Evolutionary conservation across 2,888 invertebrate genomes (phyloP).

Genomic region (Drosophila helvetica): DNA sequence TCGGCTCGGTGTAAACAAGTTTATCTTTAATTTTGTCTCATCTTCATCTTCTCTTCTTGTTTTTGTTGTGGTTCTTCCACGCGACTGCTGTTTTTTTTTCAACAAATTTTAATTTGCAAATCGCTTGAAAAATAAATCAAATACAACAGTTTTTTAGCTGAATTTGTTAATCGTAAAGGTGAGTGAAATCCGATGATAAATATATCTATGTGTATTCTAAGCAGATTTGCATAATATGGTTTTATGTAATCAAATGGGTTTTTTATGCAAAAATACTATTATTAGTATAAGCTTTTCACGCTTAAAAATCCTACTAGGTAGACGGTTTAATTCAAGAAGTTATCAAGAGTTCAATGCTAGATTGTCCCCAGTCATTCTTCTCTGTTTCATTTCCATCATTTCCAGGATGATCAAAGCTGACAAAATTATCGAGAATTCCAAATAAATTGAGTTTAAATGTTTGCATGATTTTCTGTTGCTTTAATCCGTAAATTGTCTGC

Average conservation of each 20-base stretch:
- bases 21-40: constrained; percentile 32
- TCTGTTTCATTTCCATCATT: too few species aligned
- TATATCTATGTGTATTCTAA: neutral
- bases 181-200: constrained; percentile 18
- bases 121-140: constrained; percentile 10
- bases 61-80: constrained; percentile 21
- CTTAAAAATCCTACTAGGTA: neutral
- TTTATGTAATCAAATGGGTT: constrained; percentile 20
- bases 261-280: constrained; percentile 20
- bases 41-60: constrained; percentile 17
- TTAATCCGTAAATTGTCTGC: too few species aligned
- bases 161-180: constrained; percentile 26
- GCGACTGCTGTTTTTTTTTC: constrained; percentile 17
- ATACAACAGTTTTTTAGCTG: constrained; percentile 23
- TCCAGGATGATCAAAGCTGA: too few species aligned
- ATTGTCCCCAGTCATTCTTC: too few species aligned
- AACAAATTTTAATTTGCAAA: constrained; percentile 18
- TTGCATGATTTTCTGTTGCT: too few species aligned
- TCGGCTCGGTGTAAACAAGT: constrained; percentile 43
- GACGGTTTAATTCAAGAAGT: neutral
- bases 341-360: neutral
- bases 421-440: too few species aligned
- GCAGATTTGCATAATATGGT: constrained; percentile 10
- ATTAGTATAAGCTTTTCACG: neutral
- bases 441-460: too few species aligned